phyloP scores from a whole-genome alignment of 2,888 invertebrate species.

The Tiliacea aurago region DNA sequence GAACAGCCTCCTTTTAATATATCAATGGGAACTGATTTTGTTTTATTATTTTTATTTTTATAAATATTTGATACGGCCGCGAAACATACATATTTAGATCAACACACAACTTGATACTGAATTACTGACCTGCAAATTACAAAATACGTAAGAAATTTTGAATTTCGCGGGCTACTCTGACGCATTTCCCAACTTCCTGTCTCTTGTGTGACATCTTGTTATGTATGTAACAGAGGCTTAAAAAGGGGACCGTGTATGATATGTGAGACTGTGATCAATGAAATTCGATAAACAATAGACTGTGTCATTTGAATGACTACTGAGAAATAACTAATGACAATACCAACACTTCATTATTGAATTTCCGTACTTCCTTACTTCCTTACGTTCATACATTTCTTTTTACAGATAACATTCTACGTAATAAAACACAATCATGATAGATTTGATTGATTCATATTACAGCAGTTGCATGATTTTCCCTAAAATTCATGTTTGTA shows the following conservation, averaged over 20 bases:
- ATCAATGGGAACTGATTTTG: too few relatives aligned
- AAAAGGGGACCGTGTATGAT: background rate
- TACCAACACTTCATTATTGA: background rate
- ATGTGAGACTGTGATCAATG: background rate
- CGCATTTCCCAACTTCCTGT: too few relatives aligned
- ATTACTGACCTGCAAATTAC: too few relatives aligned
- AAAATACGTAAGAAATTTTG: background rate
- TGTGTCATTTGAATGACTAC: constrained; percentile 17
- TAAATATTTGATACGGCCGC: too few relatives aligned
- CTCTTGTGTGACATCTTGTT: background rate
- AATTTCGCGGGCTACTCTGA: background rate
- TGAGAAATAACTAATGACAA: background rate
- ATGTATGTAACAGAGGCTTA: background rate
- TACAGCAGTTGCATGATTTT: constrained; percentile 38
- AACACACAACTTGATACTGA: too few relatives aligned
- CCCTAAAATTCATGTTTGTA: constrained; percentile 25
- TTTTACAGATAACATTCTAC: constrained; percentile 39
- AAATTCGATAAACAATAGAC: constrained; percentile 33
- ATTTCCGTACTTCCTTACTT: constrained; percentile 38
- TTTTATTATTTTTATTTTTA: too few relatives aligned
- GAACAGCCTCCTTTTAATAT: too few relatives aligned
- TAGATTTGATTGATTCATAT: constrained; percentile 44
- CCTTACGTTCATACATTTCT: constrained; percentile 46
- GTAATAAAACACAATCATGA: constrained; percentile 36
- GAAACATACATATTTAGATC: too few relatives aligned